Evolutionary conservation across 1,140 invertebrate genomes (phyloP).

Genomic region (Drosophila mojavensis): DNA sequence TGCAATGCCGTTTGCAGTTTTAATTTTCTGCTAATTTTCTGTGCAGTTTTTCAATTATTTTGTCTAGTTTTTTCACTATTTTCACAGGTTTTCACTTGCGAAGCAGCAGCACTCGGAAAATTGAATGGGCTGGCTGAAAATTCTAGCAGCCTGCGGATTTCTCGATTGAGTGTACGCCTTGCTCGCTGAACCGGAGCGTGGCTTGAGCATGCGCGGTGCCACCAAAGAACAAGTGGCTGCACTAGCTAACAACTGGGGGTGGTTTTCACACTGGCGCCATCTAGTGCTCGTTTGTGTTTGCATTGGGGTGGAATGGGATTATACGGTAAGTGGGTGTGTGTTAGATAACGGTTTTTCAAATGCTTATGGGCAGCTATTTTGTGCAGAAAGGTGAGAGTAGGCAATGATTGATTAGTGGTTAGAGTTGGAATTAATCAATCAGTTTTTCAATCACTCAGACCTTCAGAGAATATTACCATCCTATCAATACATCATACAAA

Average conservation of each 20-base stretch:
- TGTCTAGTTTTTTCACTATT: slow-evolving; percentile 27
- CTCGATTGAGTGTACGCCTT: slow-evolving; percentile 52
- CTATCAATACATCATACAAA: too few species aligned
- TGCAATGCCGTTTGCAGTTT: slow-evolving; percentile 41
- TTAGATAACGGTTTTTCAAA: background rate
- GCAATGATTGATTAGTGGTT: too few species aligned
- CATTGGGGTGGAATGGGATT: slow-evolving; percentile 5
- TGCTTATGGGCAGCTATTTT: background rate
- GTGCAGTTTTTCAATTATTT: background rate
- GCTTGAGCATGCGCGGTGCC: slow-evolving; percentile 55
- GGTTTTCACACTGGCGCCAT: slow-evolving; percentile 47
- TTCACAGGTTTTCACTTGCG: slow-evolving; percentile 58
- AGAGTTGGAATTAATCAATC: background rate
- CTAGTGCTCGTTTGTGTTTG: slow-evolving; percentile 23
- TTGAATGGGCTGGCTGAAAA: slow-evolving; percentile 64
- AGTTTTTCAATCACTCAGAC: background rate
- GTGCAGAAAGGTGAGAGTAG: too few species aligned
- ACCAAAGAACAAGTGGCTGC: slow-evolving; percentile 64
- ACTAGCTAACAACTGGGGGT: slow-evolving; percentile 28
- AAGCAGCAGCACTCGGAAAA: slow-evolving; percentile 65
- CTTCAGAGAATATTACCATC: too few species aligned
- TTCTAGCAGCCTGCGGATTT: slow-evolving; percentile 42
- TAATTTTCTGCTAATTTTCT: background rate
- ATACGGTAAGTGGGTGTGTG: slow-evolving; percentile 6
- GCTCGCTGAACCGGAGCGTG: slow-evolving; percentile 39